Percentiles rank a stretch among this genome's conserved stretches.
Conservation (phyloP, 2,888 invertebrate species). For the Arrhopalites spinosus region DNA sequence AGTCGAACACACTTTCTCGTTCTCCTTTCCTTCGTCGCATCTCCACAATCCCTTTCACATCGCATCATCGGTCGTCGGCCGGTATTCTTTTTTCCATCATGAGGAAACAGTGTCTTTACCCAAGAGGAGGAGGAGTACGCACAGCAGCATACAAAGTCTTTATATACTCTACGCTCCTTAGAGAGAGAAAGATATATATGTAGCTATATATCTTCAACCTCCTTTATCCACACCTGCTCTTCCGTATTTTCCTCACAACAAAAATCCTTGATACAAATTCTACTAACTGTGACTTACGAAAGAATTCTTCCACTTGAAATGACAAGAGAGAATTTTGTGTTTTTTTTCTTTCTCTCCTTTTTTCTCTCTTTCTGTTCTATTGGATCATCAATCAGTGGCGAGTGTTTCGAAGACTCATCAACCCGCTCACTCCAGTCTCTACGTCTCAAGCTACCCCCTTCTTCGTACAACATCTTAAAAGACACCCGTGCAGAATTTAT, state of each 20-base stretch:
- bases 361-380: not conserved
- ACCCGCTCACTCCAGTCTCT: not conserved
- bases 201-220: not conserved
- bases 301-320: slow-evolving; percentile 15
- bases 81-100: slow-evolving; percentile 25
- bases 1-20: slow-evolving; percentile 6
- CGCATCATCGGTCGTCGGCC: slow-evolving; percentile 20
- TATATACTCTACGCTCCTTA: too few relatives aligned
- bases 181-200: not conserved
- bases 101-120: slow-evolving; percentile 25
- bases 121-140: slow-evolving; percentile 7
- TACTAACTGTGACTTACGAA: not conserved
- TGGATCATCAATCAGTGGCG: slow-evolving; percentile 29
- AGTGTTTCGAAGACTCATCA: slow-evolving; percentile 16
- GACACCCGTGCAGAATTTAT: not conserved
- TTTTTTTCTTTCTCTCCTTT: not conserved
- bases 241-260: not conserved
- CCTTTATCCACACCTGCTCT: slow-evolving; percentile 31
- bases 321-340: slow-evolving; percentile 15
- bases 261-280: not conserved
- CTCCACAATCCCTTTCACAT: slow-evolving; percentile 20
- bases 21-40: slow-evolving; percentile 9
- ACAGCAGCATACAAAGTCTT: not conserved
- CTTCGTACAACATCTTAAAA: not conserved
- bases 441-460: slow-evolving; percentile 13